Base-by-base conservation (phyloP, 2,888 invertebrate species). In the Julus scandinavius region DNA sequence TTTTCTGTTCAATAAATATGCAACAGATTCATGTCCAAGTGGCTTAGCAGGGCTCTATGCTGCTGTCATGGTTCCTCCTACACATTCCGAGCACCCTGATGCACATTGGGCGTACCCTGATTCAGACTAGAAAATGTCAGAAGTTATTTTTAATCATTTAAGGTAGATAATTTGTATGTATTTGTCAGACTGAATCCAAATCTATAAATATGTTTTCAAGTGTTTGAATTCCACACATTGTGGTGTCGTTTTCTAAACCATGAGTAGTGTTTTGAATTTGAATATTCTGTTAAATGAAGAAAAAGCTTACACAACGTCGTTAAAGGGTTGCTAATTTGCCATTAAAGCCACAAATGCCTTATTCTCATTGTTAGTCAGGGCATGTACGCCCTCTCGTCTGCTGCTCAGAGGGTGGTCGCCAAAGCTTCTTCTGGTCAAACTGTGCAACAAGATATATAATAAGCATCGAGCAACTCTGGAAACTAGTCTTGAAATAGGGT, bases 381-480 rank as follows among this genome's bases (percentile, higher is more conserved):
- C 20, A 38, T 80, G 80, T 38, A 80, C 80, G 80, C 80, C 80
- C 80, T 80, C 80, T 29, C 38, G 4, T 80, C 80, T 38, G n/a
- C 38, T 80, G 9, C 80, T 9, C 80, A 38, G 29, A 80, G 80
- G 80, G 80, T 80, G 80, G 80, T 80, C 80, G 38, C 20, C 80
- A 13, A 80, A 29, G 80, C 38, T 29, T 80, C 80, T 80, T 80
- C 80, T 80, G 80, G 80, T 80, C 80, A 80, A 80, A 80, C 80
- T 80, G 80, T 38, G 80, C 80, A 80, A 38, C 80, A 80, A 38
- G 80, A 80, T 38, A 38, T 29, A 38, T 9, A 38, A 80, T 80
- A 80, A 29, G 20, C 17, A 54, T 54, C 54, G 11, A 54, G 38
- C 38, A 13, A 29, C 29, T 80, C 11, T 80, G 38, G 54, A 80